phyloP scores from a whole-genome alignment of 2,113 vertebrate species.

The Empidonax alnorum region DNA sequence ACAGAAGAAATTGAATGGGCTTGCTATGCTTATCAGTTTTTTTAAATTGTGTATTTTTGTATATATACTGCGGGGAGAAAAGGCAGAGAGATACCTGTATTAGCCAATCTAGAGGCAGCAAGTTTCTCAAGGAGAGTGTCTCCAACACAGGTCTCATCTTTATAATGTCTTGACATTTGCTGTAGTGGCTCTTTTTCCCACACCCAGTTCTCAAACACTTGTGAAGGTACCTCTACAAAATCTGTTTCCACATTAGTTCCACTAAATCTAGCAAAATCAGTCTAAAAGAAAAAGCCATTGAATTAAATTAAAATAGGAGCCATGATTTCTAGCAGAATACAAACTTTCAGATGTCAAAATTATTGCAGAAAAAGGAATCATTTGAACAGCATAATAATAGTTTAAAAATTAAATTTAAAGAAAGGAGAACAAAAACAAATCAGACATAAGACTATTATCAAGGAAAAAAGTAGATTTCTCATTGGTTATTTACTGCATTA shows the following conservation, averaged over 20 bases:
- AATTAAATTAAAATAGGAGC: background rate
- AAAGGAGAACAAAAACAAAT: background rate
- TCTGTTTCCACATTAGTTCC: conserved; percentile 94
- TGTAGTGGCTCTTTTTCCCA: conserved; percentile 91
- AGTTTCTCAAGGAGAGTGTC: conserved; percentile 87
- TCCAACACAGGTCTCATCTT: conserved; percentile 81
- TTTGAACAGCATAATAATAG: background rate
- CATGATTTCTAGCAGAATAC: background rate
- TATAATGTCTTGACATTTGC: conserved; percentile 91
- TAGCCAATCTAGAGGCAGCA: conserved; percentile 89
- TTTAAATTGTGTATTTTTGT: background rate
- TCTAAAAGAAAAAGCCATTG: conserved; percentile 68
- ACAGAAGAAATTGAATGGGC: background rate
- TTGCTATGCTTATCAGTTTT: background rate
- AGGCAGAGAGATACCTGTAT: conserved; percentile 82
- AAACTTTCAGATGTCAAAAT: background rate
- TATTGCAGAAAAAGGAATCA: background rate
- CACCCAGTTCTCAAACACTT: conserved; percentile 98
- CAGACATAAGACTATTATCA: background rate
- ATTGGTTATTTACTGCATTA: background rate
- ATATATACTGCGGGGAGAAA: background rate
- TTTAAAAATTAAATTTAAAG: background rate
- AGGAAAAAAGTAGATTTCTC: background rate
- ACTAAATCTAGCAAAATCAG: conserved; percentile 90
- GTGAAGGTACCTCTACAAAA: conserved; percentile 95